These are phyloP conservation scores for Clepsis dumicolana DNA, from an alignment of 2,888 invertebrate species.

Conservation along the genomic window DNA sequence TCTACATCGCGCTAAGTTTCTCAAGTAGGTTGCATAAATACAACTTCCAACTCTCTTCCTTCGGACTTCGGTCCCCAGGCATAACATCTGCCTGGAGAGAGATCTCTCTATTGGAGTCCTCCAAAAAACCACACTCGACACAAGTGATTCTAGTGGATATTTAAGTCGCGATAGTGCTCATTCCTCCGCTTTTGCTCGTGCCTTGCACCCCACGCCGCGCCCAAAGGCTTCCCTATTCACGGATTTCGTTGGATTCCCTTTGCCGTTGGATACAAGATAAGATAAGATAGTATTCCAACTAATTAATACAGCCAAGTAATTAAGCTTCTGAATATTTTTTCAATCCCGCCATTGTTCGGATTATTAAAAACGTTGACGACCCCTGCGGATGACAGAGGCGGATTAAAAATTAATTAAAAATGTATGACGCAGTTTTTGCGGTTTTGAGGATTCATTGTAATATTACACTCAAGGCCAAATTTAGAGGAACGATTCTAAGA, in stretches of 20 bases:
- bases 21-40: too few relatives aligned
- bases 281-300: conserved; percentile 33
- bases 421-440: background rate
- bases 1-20: too few relatives aligned
- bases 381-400: conserved; percentile 17
- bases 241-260: conserved; percentile 47
- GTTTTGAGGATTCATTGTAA: too few relatives aligned
- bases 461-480: too few relatives aligned
- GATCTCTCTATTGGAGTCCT: too few relatives aligned
- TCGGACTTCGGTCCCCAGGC: too few relatives aligned
- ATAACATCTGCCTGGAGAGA: too few relatives aligned
- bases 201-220: background rate
- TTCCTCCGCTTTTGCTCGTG: background rate
- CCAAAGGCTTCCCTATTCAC: conserved; percentile 46
- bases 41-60: too few relatives aligned
- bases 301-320: conserved; percentile 33
- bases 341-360: conserved; percentile 28
- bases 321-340: conserved; percentile 32
- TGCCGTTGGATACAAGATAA: conserved; percentile 36
- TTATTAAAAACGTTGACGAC: conserved; percentile 30
- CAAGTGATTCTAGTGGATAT: too few relatives aligned
- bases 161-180: too few relatives aligned
- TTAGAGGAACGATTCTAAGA: too few relatives aligned
- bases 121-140: too few relatives aligned
- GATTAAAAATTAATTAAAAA: conserved; percentile 17